phyloP scores from a whole-genome alignment of 2,888 invertebrate genomes.

The Villa cingulata region DNA sequence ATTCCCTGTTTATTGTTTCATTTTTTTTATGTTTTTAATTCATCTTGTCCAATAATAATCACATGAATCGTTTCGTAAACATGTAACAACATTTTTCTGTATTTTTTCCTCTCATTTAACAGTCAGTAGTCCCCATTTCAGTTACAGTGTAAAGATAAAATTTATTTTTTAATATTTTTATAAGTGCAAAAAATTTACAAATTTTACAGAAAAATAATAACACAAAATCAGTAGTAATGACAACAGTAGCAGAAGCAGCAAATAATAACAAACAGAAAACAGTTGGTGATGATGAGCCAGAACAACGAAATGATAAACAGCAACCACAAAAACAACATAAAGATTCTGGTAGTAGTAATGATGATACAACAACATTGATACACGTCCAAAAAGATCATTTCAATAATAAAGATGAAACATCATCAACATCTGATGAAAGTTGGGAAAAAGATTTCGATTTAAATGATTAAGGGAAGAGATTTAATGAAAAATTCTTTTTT shows the following conservation, averaged over 20 bases:
- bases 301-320: background rate
- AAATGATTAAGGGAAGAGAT: slow-evolving; percentile 14
- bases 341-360: background rate
- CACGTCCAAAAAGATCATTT: slow-evolving; percentile 18
- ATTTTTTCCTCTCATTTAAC: too few species aligned
- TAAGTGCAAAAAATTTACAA: background rate
- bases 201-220: background rate
- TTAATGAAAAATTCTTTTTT: background rate
- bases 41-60: too few species aligned
- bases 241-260: slow-evolving; percentile 1
- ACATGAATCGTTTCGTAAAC: too few species aligned
- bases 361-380: background rate
- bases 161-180: too few species aligned
- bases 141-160: too few species aligned
- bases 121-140: too few species aligned
- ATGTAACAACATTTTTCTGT: too few species aligned
- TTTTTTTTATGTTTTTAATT: too few species aligned
- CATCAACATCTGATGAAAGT: slow-evolving; percentile 41
- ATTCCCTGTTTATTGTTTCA: too few species aligned
- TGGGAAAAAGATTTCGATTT: slow-evolving; percentile 49
- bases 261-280: background rate
- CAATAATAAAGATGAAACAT: slow-evolving; percentile 15
- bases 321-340: background rate
- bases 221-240: background rate
- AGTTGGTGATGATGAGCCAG: too few species aligned